Conservation (phyloP, 2,113 vertebrate species). For the Elachura formosa region DNA sequence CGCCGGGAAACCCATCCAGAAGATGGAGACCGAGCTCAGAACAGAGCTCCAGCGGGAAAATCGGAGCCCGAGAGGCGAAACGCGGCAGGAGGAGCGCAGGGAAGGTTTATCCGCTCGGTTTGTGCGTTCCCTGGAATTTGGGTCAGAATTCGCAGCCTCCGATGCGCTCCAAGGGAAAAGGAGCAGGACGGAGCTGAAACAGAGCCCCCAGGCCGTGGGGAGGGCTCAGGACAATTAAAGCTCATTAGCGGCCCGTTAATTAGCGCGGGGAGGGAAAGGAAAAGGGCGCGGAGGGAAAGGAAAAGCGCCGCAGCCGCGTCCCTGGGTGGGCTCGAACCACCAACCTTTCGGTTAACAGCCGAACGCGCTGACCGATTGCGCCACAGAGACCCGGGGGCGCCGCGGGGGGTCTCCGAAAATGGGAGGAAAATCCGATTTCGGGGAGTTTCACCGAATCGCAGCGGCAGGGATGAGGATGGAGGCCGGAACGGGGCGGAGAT, state of each 20-base stretch:
- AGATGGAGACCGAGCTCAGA: too few relatives aligned
- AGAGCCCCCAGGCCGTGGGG: fast-evolving
- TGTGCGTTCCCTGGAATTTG: too few relatives aligned
- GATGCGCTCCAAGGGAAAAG: fast-evolving
- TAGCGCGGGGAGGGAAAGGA: fast-evolving
- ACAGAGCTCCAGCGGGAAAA: too few relatives aligned
- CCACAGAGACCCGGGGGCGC: neutral
- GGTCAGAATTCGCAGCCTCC: fast-evolving
- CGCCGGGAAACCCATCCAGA: too few relatives aligned
- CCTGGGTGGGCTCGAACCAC: constrained; percentile 67
- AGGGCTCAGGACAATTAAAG: neutral
- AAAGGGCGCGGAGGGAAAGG: neutral
- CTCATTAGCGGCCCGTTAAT: neutral
- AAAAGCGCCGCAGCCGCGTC: neutral
- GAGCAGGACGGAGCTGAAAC: neutral
- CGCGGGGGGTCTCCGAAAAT: too few relatives aligned
- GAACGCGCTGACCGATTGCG: constrained; percentile 42
- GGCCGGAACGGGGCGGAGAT: too few relatives aligned
- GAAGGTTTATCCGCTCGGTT: too few relatives aligned
- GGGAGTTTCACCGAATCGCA: fast-evolving
- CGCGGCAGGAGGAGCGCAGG: too few relatives aligned
- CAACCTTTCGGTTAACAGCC: constrained; percentile 68
- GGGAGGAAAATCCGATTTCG: fast-evolving
- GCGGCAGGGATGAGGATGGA: neutral
- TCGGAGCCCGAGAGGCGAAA: too few relatives aligned